These are phyloP conservation scores for Enteromius unitaeniatus DNA, from an alignment of 2,797 vertebrate species.

Conservation along the genomic window DNA sequence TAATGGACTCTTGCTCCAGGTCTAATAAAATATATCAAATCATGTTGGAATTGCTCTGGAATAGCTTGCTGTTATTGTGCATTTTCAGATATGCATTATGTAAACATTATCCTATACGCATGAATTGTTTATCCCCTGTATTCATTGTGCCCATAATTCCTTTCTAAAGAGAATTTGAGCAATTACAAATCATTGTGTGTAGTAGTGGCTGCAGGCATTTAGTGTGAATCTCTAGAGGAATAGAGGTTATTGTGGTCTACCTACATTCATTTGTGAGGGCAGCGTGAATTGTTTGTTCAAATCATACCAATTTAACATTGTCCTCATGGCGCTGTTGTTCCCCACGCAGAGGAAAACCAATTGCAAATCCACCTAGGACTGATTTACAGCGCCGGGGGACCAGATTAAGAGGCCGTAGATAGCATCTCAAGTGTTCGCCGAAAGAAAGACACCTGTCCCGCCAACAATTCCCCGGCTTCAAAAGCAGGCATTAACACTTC, in stretches of 20 bases:
- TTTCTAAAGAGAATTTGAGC: constrained; percentile 51
- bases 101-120: constrained; percentile 49
- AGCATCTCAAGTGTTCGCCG: constrained; percentile 63
- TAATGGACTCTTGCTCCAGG: constrained; percentile 29
- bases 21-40: constrained; percentile 25
- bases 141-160: constrained; percentile 42
- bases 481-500: constrained; percentile 78
- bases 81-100: constrained; percentile 25
- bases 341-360: constrained; percentile 53
- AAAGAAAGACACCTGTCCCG: constrained; percentile 67
- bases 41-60: constrained; percentile 42
- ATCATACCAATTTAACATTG: constrained; percentile 65
- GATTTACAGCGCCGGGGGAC: constrained; percentile 69
- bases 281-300: constrained; percentile 62
- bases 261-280: constrained; percentile 53
- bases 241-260: constrained; percentile 62
- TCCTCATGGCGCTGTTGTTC: constrained; percentile 49
- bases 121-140: constrained; percentile 44
- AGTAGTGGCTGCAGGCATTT: constrained; percentile 63
- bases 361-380: constrained; percentile 62
- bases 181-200: constrained; percentile 54
- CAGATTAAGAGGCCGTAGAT: constrained; percentile 64
- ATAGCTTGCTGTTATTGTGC: constrained; percentile 34
- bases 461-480: constrained; percentile 72
- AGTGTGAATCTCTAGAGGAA: constrained; percentile 61